Percentiles rank a stretch among this genome's conserved stretches.
These are phyloP conservation scores for Spodoptera frugiperda DNA, from an alignment of 1,140 invertebrate genomes.

Conservation along the genomic window DNA sequence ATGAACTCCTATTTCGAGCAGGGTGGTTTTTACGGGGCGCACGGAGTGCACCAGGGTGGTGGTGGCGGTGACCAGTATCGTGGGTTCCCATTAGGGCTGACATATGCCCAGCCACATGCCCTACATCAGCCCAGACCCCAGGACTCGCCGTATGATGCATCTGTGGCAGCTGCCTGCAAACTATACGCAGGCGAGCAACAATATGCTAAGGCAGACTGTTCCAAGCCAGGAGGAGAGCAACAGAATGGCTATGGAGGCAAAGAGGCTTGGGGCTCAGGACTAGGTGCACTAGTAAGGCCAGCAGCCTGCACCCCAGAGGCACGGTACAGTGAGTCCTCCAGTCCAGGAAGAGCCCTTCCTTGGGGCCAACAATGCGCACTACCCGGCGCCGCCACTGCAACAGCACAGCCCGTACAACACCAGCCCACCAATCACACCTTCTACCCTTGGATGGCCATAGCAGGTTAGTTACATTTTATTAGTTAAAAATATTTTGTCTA, in stretches of 20 bases:
- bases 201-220: constrained; percentile 87
- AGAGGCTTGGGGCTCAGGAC: constrained; percentile 89
- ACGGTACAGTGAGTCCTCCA: constrained; percentile 92
- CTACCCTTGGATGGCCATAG: constrained; percentile 99
- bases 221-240: constrained; percentile 87
- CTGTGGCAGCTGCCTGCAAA: constrained; percentile 94
- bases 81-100: constrained; percentile 93
- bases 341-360: constrained; percentile 87
- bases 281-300: constrained; percentile 89
- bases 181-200: constrained; percentile 92
- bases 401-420: constrained; percentile 94
- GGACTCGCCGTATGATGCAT: constrained; percentile 95
- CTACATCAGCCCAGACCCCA: constrained; percentile 92
- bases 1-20: constrained; percentile 99
- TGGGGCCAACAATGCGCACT: constrained; percentile 94
- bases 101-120: constrained; percentile 94
- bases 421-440: constrained; percentile 97
- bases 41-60: constrained; percentile 91
- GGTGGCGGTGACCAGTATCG: constrained; percentile 92
- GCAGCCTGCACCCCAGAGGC: constrained; percentile 95
- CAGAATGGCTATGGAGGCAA: constrained; percentile 90
- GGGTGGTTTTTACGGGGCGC: constrained; percentile 96
- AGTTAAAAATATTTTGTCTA: constrained; percentile 1
- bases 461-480: constrained; percentile 91
- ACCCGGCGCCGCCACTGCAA: constrained; percentile 91